Evolutionary conservation across 2,888 invertebrate species (phyloP).

Genomic region (Agrochola litura): DNA sequence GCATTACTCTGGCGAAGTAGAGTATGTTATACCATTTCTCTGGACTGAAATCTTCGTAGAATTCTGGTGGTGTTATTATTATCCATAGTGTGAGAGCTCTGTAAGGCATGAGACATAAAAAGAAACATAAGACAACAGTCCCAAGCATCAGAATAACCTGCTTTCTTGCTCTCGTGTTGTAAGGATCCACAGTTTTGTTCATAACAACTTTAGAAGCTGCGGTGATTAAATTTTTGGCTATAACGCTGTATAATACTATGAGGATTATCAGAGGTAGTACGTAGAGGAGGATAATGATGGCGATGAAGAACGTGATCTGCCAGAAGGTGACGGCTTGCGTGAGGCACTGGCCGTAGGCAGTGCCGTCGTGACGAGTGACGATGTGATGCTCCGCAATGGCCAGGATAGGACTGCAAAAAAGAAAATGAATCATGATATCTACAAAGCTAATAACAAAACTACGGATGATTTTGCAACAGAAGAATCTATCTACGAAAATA

Average conservation of each 20-base stretch:
- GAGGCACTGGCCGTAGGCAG: conserved; percentile 93
- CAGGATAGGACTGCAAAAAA: conserved; percentile 94
- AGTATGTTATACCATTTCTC: conserved; percentile 95
- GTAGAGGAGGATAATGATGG: conserved; percentile 95
- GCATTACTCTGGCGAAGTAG: conserved; percentile 96
- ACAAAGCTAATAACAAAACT: conserved; percentile 53
- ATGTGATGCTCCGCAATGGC: conserved; percentile 94
- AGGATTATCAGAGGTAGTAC: conserved; percentile 95
- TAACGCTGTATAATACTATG: conserved; percentile 95
- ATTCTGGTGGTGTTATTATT: conserved; percentile 93
- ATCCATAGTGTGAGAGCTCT: conserved; percentile 96
- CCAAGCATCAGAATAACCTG: conserved; percentile 97
- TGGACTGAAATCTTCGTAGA: conserved; percentile 92
- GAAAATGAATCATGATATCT: conserved; percentile 70
- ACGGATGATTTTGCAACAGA: conserved; percentile 46
- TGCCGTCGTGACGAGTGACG: conserved; percentile 93
- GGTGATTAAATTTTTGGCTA: conserved; percentile 95
- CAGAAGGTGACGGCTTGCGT: conserved; percentile 94
- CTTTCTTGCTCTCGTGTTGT: conserved; percentile 93
- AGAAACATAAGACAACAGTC: conserved; percentile 96
- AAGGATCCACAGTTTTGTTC: conserved; percentile 93
- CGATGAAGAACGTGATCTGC: conserved; percentile 95
- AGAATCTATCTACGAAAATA: conserved; percentile 49
- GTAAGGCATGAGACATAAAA: conserved; percentile 96
- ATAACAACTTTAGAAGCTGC: conserved; percentile 92